Evolutionary conservation across 1,140 invertebrate species (phyloP).

Genomic region (Episyrphus balteatus): DNA sequence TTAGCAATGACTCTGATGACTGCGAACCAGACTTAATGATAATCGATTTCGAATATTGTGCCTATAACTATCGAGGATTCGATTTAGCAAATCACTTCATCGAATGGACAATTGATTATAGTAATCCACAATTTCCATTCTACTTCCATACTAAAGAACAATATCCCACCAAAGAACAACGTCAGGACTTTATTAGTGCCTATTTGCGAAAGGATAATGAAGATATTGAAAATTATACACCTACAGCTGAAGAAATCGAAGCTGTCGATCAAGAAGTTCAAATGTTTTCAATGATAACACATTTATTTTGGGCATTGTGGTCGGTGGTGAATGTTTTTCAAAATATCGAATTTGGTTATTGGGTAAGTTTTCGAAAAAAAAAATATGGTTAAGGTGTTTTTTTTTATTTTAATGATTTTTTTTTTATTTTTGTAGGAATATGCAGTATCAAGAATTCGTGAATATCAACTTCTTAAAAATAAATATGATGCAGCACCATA

Average conservation of each 20-base stretch:
- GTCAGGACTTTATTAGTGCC: constrained; percentile 36
- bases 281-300: constrained; percentile 74
- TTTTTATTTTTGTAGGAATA: constrained; percentile 15
- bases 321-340: constrained; percentile 74
- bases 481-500: constrained; percentile 9
- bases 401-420: neutral
- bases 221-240: constrained; percentile 18
- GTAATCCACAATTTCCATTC: constrained; percentile 61
- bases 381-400: neutral
- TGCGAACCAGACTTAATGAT: constrained; percentile 56
- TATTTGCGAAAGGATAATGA: constrained; percentile 24
- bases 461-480: constrained; percentile 20
- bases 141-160: constrained; percentile 55
- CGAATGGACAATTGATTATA: constrained; percentile 92
- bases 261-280: constrained; percentile 53
- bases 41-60: constrained; percentile 91
- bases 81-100: constrained; percentile 94
- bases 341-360: constrained; percentile 88
- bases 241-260: constrained; percentile 18
- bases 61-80: constrained; percentile 87
- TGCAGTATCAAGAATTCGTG: constrained; percentile 21
- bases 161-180: constrained; percentile 67
- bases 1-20: constrained; percentile 38
- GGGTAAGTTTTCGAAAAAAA: constrained; percentile 51
- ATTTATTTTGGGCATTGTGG: constrained; percentile 91